These are phyloP conservation scores for Hippocampus comes DNA, from an alignment of 2,113 vertebrate genomes.

Conservation along the genomic window DNA sequence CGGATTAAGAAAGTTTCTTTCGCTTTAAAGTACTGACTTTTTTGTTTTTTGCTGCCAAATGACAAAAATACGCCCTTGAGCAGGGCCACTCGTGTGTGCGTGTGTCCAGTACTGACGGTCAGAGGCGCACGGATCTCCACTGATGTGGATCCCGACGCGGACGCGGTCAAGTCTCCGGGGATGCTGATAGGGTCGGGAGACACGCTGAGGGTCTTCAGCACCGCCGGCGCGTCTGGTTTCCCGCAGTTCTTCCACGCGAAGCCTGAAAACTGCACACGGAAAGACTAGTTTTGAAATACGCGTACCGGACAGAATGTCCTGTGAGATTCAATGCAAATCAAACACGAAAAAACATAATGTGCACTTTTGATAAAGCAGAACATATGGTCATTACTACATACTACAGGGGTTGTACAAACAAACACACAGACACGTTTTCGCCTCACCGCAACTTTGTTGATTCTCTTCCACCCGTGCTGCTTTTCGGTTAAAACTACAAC, in stretches of 20 bases:
- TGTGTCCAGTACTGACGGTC: slow-evolving; percentile 49
- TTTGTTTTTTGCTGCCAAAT: no score
- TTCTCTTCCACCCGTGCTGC: not conserved
- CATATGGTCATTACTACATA: not conserved
- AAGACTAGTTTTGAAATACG: not conserved
- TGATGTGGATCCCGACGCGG: slow-evolving; percentile 54
- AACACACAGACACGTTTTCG: not conserved
- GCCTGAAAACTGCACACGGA: slow-evolving; percentile 33
- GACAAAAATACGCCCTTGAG: no score
- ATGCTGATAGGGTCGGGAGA: slow-evolving; percentile 72
- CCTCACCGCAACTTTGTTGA: not conserved
- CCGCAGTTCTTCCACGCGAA: slow-evolving; percentile 77
- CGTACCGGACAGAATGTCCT: no score
- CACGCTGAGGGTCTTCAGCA: slow-evolving; percentile 56
- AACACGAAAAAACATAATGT: not conserved
- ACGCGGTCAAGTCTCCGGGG: slow-evolving; percentile 65
- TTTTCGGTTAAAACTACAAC: not conserved
- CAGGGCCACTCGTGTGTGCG: not conserved
- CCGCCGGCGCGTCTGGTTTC: slow-evolving; percentile 52
- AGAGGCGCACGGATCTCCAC: slow-evolving; percentile 59
- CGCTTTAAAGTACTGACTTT: no score
- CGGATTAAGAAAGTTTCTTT: no score
- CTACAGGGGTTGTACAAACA: not conserved
- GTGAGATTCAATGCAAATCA: not conserved
- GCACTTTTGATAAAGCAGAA: not conserved